Percentiles rank a stretch among this genome's conserved stretches.
Evolutionary conservation across 1,140 invertebrate species (phyloP).

Genomic region (Akabosia matsudoensis): DNA sequence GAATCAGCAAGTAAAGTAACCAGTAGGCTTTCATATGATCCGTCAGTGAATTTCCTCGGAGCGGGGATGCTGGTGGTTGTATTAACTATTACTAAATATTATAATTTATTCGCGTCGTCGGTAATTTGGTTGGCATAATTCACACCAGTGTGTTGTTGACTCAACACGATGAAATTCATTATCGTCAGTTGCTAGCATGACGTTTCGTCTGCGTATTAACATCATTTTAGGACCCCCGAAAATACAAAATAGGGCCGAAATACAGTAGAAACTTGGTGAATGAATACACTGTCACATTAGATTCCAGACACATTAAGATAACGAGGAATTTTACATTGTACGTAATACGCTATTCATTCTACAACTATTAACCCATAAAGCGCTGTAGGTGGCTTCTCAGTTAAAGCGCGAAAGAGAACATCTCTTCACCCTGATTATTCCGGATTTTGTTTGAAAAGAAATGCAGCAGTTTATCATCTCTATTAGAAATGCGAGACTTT

Average conservation of each 20-base stretch:
- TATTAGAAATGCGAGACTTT: not conserved
- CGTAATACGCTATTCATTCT: not conserved
- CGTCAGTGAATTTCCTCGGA: no score
- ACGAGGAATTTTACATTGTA: no score
- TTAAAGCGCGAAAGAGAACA: not conserved
- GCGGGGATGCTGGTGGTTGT: no score
- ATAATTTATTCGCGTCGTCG: no score
- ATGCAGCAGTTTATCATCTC: not conserved
- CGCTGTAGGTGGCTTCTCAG: slow-evolving; percentile 14
- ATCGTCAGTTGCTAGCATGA: not conserved
- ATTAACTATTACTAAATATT: no score
- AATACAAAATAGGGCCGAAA: no score
- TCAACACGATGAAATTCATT: not conserved
- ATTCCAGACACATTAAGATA: no score
- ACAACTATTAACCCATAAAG: slow-evolving; percentile 17
- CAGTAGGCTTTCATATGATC: no score
- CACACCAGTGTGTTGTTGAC: not conserved
- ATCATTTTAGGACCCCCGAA: no score
- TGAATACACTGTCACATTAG: no score
- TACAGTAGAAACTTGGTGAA: no score
- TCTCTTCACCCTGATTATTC: not conserved
- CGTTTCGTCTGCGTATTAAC: not conserved
- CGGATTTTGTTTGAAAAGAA: not conserved
- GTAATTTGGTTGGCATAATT: not conserved
- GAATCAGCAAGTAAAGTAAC: no score